phyloP scores from a whole-genome alignment of 1,140 invertebrate genomes.

The Uloborus diversus region DNA sequence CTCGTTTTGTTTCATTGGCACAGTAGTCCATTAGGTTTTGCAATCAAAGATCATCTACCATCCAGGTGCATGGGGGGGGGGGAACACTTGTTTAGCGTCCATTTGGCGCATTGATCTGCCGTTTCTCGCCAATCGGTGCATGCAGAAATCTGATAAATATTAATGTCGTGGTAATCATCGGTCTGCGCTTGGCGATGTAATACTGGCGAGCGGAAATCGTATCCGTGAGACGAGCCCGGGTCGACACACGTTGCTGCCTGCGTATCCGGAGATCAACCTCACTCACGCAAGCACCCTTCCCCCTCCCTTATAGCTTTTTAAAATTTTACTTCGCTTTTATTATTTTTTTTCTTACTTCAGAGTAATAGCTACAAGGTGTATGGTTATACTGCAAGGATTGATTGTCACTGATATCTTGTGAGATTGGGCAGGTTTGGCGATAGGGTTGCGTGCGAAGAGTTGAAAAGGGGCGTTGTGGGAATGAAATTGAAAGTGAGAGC shows the following conservation, averaged over 20 bases:
- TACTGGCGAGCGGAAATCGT: constrained; percentile 42
- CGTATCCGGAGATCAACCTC: constrained; percentile 21
- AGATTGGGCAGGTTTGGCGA: neutral
- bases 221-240: constrained; percentile 34
- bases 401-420: neutral
- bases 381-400: neutral
- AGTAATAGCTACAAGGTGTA: neutral
- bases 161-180: constrained; percentile 32
- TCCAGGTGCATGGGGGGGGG: too few species aligned
- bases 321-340: neutral
- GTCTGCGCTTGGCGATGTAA: constrained; percentile 26
- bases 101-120: neutral
- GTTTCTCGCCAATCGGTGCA: constrained; percentile 12
- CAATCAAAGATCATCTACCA: too few species aligned
- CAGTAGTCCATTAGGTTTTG: too few species aligned
- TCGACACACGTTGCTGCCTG: constrained; percentile 34
- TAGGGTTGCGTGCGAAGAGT: neutral
- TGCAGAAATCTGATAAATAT: constrained; percentile 44
- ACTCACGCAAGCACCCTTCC: constrained; percentile 13
- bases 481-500: neutral
- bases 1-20: too few species aligned
- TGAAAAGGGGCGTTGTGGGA: neutral
- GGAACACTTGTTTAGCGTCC: neutral
- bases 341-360: neutral
- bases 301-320: too few species aligned